These are phyloP conservation scores for Otocyon megalotis DNA, from an alignment of 2,113 vertebrate genomes.

Conservation along the genomic window DNA sequence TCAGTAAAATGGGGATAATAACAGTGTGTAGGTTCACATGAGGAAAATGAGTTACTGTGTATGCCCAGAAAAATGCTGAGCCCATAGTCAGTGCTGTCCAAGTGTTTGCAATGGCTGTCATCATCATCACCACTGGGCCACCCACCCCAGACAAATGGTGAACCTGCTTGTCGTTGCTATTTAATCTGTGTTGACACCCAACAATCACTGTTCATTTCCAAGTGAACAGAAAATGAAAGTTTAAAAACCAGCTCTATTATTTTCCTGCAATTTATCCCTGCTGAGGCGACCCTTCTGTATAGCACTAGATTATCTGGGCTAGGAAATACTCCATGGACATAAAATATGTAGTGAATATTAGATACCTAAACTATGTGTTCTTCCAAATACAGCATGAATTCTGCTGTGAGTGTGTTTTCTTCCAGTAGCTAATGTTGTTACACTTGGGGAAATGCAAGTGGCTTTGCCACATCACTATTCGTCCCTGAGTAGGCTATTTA, in stretches of 20 bases:
- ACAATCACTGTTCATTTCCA: not conserved
- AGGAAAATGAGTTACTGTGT: not conserved
- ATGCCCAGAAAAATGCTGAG: not conserved
- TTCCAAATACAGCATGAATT: not conserved
- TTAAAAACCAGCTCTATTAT: slow-evolving; percentile 12
- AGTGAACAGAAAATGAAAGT: not conserved
- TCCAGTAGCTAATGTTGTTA: not conserved
- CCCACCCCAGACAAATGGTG: not conserved
- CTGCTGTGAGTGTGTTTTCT: not conserved
- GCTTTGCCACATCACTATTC: not conserved
- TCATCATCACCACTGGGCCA: not conserved
- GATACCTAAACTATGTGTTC: not conserved
- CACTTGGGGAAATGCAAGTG: not conserved
- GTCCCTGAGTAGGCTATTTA: not conserved
- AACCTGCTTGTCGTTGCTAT: not conserved
- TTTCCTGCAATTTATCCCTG: not conserved
- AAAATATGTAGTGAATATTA: not conserved
- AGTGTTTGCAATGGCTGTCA: not conserved
- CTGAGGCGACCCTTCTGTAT: not conserved
- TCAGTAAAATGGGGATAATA: not conserved
- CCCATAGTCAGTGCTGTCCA: not conserved
- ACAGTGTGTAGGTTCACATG: not conserved
- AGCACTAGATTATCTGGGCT: not conserved
- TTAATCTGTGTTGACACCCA: not conserved
- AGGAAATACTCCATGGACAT: not conserved